These are phyloP conservation scores for Eptesicus fuscus DNA, from an alignment of 2,113 vertebrate genomes.

Conservation along the genomic window DNA sequence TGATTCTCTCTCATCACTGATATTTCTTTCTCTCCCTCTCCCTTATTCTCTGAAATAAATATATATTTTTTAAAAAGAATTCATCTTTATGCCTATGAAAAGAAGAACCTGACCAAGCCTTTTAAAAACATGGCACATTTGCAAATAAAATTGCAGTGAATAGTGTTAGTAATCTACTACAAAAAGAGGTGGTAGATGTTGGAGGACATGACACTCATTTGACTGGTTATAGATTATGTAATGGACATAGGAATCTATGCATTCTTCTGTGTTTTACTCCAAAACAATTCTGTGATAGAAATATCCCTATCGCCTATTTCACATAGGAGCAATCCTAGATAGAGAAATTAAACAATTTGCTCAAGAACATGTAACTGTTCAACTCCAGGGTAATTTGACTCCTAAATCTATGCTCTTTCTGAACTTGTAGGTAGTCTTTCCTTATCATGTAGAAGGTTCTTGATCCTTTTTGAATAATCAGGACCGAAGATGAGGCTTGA, in stretches of 20 bases:
- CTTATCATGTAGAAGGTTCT: background rate
- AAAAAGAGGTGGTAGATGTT: background rate
- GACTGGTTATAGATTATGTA: background rate
- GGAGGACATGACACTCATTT: background rate
- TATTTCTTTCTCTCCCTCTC: no score
- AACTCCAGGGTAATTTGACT: background rate
- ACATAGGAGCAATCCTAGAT: background rate
- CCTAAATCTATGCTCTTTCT: background rate
- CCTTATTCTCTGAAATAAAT: no score
- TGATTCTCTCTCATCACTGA: no score
- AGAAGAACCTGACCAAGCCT: background rate
- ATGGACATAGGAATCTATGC: background rate
- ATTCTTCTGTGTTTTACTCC: background rate
- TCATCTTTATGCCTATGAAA: background rate
- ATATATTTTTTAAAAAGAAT: background rate
- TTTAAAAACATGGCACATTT: background rate
- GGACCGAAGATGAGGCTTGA: background rate
- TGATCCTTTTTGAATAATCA: background rate
- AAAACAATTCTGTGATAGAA: background rate
- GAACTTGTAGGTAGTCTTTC: background rate
- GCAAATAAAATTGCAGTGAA: background rate
- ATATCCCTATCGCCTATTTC: background rate
- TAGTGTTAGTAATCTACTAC: background rate
- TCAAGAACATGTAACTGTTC: background rate
- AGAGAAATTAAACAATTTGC: background rate